Conservation (phyloP, 2,797 vertebrate species). For the Parauchenoglanis punctatus region DNA sequence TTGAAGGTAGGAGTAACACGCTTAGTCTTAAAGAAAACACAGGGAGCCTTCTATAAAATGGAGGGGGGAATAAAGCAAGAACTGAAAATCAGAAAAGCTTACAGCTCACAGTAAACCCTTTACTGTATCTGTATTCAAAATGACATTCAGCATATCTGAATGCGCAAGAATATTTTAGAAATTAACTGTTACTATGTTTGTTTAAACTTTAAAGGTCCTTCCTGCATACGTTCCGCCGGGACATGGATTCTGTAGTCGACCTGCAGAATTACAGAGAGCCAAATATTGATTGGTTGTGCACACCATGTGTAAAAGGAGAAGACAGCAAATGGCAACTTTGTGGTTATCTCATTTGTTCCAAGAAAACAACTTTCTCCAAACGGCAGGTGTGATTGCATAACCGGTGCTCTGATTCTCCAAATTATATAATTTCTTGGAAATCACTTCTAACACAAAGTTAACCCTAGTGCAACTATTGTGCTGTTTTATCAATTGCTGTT, state of each 20-base stretch:
- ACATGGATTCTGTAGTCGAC: slow-evolving; percentile 8
- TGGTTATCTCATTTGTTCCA: slow-evolving; percentile 10
- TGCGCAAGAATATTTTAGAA: not conserved
- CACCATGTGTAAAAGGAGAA: slow-evolving; percentile 22
- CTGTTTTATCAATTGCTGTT: not conserved
- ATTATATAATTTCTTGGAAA: not conserved
- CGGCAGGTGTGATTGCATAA: not conserved
- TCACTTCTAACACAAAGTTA: not conserved
- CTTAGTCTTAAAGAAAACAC: slow-evolving; percentile 60
- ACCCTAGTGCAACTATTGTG: not conserved
- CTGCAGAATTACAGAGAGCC: slow-evolving; percentile 13
- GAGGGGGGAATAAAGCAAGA: slow-evolving; percentile 2
- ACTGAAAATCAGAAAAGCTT: slow-evolving; percentile 29
- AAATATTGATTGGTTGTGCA: slow-evolving; percentile 18
- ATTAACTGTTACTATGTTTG: slow-evolving; percentile 10
- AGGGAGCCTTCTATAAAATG: slow-evolving; percentile 60
- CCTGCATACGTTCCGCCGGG: slow-evolving; percentile 3
- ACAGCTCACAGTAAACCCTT: not conserved
- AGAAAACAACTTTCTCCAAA: not conserved
- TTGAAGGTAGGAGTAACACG: slow-evolving; percentile 68
- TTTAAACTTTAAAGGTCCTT: not conserved
- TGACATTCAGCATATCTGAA: not conserved
- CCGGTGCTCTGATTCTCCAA: not conserved
- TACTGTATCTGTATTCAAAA: slow-evolving; percentile 28
- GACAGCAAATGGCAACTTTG: slow-evolving; percentile 12